Conservation (phyloP, 2,888 invertebrate genomes). For the Saturnia japonica region DNA sequence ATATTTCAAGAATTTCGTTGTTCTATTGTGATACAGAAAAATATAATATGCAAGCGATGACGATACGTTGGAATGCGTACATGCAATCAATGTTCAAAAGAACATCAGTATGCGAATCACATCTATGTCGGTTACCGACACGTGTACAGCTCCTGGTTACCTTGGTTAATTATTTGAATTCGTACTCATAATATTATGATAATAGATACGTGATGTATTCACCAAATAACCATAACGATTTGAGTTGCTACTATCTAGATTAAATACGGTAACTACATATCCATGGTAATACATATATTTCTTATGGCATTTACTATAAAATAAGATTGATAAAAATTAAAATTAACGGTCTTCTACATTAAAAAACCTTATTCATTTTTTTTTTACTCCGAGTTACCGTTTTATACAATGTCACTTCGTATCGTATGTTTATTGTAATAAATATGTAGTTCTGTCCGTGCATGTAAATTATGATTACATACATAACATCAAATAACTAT, state of each 20-base stretch:
- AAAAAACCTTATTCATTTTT: no score
- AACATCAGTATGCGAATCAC: conserved; percentile 72
- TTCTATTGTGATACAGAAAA: neutral
- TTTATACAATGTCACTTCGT: no score
- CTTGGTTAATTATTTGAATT: conserved; percentile 65
- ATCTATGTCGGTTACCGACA: conserved; percentile 61
- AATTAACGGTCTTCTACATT: neutral
- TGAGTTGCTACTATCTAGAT: conserved; percentile 3
- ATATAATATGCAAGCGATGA: conserved; percentile 37
- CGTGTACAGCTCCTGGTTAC: conserved; percentile 62
- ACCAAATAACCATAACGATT: conserved; percentile 23
- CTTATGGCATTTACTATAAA: no score
- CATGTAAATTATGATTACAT: no score
- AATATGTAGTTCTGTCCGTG: no score
- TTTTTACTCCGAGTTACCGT: no score
- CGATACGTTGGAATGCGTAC: conserved; percentile 64
- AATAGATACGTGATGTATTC: conserved; percentile 46
- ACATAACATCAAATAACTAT: no score
- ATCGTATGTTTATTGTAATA: no score
- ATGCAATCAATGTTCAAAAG: conserved; percentile 58
- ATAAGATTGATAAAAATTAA: no score
- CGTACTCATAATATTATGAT: conserved; percentile 49
- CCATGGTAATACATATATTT: no score
- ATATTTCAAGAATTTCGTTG: neutral
- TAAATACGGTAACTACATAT: neutral